Percentiles rank a stretch among this genome's conserved stretches.
Evolutionary conservation across 2,113 vertebrate species (phyloP).

Genomic region (Larimichthys polyactis): DNA sequence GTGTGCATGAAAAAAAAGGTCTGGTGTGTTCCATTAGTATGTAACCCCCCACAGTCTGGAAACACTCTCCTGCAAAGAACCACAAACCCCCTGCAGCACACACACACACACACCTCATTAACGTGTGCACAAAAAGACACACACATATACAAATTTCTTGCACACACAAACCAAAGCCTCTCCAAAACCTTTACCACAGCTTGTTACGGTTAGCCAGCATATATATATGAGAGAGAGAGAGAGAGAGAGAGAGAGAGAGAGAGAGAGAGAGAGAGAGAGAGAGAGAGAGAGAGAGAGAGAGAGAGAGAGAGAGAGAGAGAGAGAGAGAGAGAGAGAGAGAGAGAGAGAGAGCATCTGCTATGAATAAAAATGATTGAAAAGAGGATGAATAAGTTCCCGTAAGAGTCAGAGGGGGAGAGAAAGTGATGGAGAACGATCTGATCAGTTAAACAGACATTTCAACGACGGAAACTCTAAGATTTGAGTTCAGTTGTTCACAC

Average conservation of each 20-base stretch:
- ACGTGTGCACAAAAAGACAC: slow-evolving; percentile 30
- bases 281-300: not conserved
- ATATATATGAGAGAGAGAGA: not conserved
- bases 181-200: slow-evolving; percentile 56
- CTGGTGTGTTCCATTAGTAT: slow-evolving; percentile 40
- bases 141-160: not conserved
- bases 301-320: not conserved
- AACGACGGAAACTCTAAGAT: slow-evolving; percentile 19
- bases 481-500: slow-evolving; percentile 31
- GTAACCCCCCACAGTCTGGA: slow-evolving; percentile 56
- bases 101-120: slow-evolving; percentile 10
- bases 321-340: slow-evolving; percentile 1
- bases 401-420: slow-evolving; percentile 38
- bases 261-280: not conserved
- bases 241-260: not conserved
- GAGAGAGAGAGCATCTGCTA: not conserved
- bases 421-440: slow-evolving; percentile 23
- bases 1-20: slow-evolving; percentile 18
- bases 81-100: slow-evolving; percentile 35
- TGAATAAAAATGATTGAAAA: slow-evolving; percentile 31
- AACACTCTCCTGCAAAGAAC: slow-evolving; percentile 70
- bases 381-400: slow-evolving; percentile 56
- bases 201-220: slow-evolving; percentile 62
- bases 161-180: slow-evolving; percentile 47
- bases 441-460: slow-evolving; percentile 37